Evolutionary conservation across 1,140 invertebrate species (phyloP).

Genomic region (Stegodyphus dumicola): DNA sequence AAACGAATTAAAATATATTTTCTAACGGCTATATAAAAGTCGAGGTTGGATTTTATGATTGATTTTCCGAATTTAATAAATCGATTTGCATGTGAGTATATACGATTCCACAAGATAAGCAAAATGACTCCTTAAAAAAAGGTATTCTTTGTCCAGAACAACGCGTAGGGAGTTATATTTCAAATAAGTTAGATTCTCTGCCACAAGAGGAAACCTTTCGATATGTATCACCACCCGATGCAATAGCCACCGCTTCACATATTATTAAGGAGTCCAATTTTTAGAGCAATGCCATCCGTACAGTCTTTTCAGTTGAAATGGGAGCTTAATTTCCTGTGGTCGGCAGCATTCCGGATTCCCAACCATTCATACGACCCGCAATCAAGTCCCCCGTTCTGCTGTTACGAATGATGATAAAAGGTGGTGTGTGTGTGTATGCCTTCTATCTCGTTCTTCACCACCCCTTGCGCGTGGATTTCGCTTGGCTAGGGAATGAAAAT

Average conservation of each 20-base stretch:
- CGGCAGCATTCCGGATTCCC: slow-evolving; percentile 25
- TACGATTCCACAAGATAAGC: too few species aligned
- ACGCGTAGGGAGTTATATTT: too few species aligned
- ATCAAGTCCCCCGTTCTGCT: background rate
- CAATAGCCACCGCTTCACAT: background rate
- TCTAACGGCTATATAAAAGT: too few species aligned
- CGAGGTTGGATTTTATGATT: too few species aligned
- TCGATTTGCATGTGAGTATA: too few species aligned
- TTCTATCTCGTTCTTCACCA: background rate
- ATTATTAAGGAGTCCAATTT: slow-evolving; percentile 13
- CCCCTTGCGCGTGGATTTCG: too few species aligned
- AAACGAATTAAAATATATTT: too few species aligned
- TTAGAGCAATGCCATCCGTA: background rate
- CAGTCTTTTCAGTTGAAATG: background rate
- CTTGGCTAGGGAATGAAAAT: background rate
- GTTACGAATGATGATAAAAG: slow-evolving; percentile 2
- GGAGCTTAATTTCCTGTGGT: slow-evolving; percentile 54
- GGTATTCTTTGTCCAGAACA: too few species aligned
- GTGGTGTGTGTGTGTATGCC: background rate
- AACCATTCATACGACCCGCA: slow-evolving; percentile 23
- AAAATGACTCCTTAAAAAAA: too few species aligned
- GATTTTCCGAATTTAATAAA: too few species aligned
- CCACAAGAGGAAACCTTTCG: too few species aligned
- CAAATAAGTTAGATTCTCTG: too few species aligned
- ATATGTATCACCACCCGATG: background rate